These are phyloP conservation scores for Spea bombifrons DNA, from an alignment of 2,113 vertebrate species.

Conservation along the genomic window DNA sequence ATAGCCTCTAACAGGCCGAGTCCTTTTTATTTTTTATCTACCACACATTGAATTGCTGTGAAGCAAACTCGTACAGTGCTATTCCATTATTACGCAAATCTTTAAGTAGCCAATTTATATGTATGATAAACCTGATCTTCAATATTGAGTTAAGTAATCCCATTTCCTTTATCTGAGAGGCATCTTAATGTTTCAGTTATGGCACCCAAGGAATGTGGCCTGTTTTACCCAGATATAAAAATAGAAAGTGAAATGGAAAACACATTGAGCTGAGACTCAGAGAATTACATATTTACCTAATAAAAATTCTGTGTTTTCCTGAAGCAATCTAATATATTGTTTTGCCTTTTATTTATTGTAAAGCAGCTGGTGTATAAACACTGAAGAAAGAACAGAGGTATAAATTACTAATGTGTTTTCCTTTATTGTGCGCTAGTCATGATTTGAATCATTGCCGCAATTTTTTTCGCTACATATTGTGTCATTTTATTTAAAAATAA, in stretches of 20 bases:
- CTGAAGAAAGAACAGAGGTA: not conserved
- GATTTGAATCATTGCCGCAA: not conserved
- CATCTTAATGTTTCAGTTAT: constrained; percentile 28
- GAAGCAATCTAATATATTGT: constrained; percentile 12
- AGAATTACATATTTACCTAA: constrained; percentile 41
- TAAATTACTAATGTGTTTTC: not conserved
- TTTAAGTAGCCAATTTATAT: constrained; percentile 38
- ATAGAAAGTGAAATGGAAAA: constrained; percentile 39
- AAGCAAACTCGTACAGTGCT: not conserved
- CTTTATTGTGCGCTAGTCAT: not conserved
- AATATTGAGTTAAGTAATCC: constrained; percentile 33
- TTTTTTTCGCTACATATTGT: not conserved
- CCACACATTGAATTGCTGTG: not conserved
- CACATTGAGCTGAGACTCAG: constrained; percentile 27
- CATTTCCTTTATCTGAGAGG: constrained; percentile 35
- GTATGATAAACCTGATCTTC: constrained; percentile 37
- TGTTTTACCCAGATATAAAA: constrained; percentile 40
- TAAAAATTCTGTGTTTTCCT: constrained; percentile 28
- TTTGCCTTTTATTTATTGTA: not conserved
- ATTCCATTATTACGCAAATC: constrained; percentile 3
- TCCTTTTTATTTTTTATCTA: constrained; percentile 9
- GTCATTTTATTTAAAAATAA: not conserved
- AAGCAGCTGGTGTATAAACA: constrained; percentile 17
- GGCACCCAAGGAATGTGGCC: constrained; percentile 7
- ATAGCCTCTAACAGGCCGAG: constrained; percentile 1